Conservation (phyloP, 2,888 invertebrate species). For the Ichneumoninae sp. region DNA sequence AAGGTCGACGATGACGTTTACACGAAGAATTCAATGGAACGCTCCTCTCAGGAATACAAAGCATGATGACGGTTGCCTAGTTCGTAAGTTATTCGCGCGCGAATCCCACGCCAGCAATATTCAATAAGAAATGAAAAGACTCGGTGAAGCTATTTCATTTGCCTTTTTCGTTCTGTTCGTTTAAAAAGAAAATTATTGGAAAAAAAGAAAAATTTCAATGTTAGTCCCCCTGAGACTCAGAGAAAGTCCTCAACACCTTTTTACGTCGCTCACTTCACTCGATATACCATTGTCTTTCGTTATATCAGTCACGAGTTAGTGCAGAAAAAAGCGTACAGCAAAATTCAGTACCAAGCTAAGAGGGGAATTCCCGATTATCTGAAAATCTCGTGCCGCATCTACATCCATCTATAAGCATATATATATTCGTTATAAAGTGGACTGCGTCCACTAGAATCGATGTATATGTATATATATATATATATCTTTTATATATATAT, state of each 20-base stretch:
- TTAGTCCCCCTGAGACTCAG: not conserved
- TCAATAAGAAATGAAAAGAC: not conserved
- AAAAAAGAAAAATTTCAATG: not conserved
- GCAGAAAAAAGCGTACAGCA: not conserved
- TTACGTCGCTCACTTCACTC: conserved; percentile 3
- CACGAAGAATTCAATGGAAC: conserved; percentile 19
- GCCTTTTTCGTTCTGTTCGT: not conserved
- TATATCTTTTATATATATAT: too few species aligned
- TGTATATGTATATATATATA: too few species aligned
- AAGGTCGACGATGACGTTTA: conserved; percentile 36
- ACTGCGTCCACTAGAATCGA: too few species aligned
- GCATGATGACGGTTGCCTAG: conserved; percentile 39
- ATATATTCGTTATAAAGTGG: not conserved
- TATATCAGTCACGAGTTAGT: not conserved
- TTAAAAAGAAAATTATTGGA: not conserved
- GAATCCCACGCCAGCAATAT: conserved; percentile 12
- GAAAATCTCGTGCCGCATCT: not conserved
- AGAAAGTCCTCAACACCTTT: not conserved
- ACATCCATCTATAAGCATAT: not conserved
- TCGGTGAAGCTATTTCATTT: not conserved
- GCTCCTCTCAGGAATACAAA: conserved; percentile 55
- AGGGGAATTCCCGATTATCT: not conserved
- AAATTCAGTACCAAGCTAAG: not conserved
- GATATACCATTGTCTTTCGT: conserved; percentile 23
- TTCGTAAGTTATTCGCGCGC: conserved; percentile 47